phyloP scores from a whole-genome alignment of 2,888 invertebrate genomes.

The Spisula subtruncata region DNA sequence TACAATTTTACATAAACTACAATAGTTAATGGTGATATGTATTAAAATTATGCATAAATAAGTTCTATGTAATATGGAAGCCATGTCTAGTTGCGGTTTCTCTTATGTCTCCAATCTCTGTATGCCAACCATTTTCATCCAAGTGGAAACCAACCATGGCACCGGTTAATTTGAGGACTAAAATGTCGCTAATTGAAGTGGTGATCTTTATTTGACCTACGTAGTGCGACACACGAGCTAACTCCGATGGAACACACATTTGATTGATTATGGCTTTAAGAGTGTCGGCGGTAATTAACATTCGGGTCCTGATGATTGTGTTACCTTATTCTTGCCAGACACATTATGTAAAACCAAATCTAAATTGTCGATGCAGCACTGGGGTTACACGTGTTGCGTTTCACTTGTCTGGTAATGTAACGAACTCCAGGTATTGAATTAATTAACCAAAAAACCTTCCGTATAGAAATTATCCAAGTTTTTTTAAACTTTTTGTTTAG shows the following conservation, averaged over 20 bases:
- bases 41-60: no score
- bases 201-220: not conserved
- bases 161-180: not conserved
- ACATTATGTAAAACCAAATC: slow-evolving; percentile 22
- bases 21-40: no score
- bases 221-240: not conserved
- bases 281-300: not conserved
- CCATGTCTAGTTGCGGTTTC: not conserved
- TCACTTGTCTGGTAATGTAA: not conserved
- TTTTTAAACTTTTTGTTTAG: not conserved
- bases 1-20: no score
- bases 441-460: not conserved
- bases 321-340: slow-evolving; percentile 3
- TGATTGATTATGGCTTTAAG: not conserved
- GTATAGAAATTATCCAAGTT: not conserved
- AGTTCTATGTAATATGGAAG: no score
- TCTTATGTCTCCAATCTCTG: not conserved
- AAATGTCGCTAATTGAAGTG: not conserved
- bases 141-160: not conserved
- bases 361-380: not conserved
- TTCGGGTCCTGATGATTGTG: not conserved
- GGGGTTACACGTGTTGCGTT: slow-evolving; percentile 1
- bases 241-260: not conserved
- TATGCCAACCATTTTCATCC: not conserved
- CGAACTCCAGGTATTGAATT: not conserved